Evolutionary conservation across 2,888 invertebrate species (phyloP).

Genomic region (Hymenopus coronatus): DNA sequence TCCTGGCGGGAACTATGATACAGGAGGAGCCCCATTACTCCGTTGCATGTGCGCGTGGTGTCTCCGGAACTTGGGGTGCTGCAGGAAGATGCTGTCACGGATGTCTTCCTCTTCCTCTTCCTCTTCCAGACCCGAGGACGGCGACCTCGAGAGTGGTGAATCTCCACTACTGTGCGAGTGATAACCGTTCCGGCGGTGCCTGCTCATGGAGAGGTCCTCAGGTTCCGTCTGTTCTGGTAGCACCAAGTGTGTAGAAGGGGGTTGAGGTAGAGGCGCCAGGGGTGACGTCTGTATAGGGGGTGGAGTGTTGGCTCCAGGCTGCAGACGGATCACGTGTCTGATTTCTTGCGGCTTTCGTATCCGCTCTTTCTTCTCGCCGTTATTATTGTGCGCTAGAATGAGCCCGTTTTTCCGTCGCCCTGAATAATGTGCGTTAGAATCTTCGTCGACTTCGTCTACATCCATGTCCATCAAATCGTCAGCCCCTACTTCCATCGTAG

Average conservation of each 20-base stretch:
- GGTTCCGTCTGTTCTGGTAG: slow-evolving; percentile 87
- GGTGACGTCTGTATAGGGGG: slow-evolving; percentile 46
- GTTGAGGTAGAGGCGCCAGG: slow-evolving; percentile 50
- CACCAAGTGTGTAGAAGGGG: slow-evolving; percentile 45
- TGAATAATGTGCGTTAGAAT: not conserved
- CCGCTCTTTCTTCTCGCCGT: slow-evolving; percentile 31
- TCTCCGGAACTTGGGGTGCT: slow-evolving; percentile 41
- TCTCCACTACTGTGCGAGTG: slow-evolving; percentile 51
- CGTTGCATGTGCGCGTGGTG: slow-evolving; percentile 19
- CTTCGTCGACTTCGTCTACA: slow-evolving; percentile 6
- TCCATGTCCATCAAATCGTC: slow-evolving; percentile 35
- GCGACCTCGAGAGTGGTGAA: slow-evolving; percentile 46
- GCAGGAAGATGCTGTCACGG: slow-evolving; percentile 51
- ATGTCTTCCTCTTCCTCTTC: slow-evolving; percentile 55
- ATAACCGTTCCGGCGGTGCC: not conserved
- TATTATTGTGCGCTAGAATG: slow-evolving; percentile 34
- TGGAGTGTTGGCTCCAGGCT: slow-evolving; percentile 41
- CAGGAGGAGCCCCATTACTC: slow-evolving; percentile 23
- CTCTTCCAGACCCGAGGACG: slow-evolving; percentile 49
- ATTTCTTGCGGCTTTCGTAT: slow-evolving; percentile 50
- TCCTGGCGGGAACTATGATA: slow-evolving; percentile 25
- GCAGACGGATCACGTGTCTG: slow-evolving; percentile 46
- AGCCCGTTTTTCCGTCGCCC: not conserved
- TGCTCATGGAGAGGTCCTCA: slow-evolving; percentile 76
- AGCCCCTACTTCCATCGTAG: slow-evolving; percentile 40